phyloP scores from a whole-genome alignment of 2,113 vertebrate species.

The Lophochroa leadbeateri region DNA sequence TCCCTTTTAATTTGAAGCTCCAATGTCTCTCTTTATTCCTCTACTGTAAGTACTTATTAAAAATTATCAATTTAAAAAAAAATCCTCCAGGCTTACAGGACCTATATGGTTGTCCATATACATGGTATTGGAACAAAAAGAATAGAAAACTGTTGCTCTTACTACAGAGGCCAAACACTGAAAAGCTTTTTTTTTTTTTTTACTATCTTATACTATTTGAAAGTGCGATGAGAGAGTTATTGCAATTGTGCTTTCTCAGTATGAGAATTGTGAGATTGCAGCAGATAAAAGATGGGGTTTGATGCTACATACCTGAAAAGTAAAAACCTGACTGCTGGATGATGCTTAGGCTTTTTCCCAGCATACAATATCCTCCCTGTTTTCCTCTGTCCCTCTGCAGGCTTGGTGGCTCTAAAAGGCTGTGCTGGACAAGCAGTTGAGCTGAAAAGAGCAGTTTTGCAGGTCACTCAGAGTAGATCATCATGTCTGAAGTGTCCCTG shows the following conservation, averaged over 20 bases:
- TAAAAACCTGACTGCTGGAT: not conserved
- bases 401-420: not conserved
- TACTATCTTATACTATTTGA: constrained; percentile 8
- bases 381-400: not conserved
- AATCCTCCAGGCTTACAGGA: constrained; percentile 9
- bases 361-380: not conserved
- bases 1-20: constrained; percentile 59
- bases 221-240: not conserved
- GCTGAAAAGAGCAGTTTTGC: not conserved
- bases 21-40: constrained; percentile 35
- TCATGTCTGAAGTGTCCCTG: not conserved
- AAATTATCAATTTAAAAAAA: constrained; percentile 61
- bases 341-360: not conserved
- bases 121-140: constrained; percentile 48
- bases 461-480: not conserved
- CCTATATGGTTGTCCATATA: constrained; percentile 21
- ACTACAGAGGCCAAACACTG: not conserved
- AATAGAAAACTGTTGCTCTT: constrained; percentile 35
- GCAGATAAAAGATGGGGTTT: not conserved
- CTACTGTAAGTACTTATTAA: constrained; percentile 64
- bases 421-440: not conserved
- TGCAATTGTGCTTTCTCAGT: not conserved
- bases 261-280: not conserved
- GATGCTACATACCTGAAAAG: not conserved
- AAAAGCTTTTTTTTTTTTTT: not conserved